Evolutionary conservation across 2,113 vertebrate genomes (phyloP).

Genomic region (Leuciscus idus): DNA sequence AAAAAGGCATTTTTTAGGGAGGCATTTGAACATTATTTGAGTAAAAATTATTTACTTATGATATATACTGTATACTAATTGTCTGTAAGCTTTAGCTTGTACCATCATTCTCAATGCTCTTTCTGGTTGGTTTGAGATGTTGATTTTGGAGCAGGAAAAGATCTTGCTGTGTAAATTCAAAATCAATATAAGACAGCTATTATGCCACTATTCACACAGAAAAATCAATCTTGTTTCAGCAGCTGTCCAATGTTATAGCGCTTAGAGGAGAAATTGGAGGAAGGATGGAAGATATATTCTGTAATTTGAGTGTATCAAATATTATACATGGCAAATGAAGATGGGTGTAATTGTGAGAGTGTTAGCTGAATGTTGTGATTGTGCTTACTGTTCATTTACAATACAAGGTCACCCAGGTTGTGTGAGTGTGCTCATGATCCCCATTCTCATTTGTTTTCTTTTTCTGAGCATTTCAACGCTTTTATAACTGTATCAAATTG

Average conservation of each 20-base stretch:
- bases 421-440: not conserved
- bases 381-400: slow-evolving; percentile 9
- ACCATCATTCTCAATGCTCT: not conserved
- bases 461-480: not conserved
- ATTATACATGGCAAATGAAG: slow-evolving; percentile 45
- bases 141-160: slow-evolving; percentile 22
- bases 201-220: slow-evolving; percentile 12
- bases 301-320: slow-evolving; percentile 1
- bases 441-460: not conserved
- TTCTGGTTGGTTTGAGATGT: not conserved
- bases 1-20: too few species aligned
- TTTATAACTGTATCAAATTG: slow-evolving; percentile 22
- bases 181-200: slow-evolving; percentile 39
- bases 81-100: not conserved
- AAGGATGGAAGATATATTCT: not conserved
- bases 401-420: not conserved
- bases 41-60: not conserved
- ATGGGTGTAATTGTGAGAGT: slow-evolving; percentile 5
- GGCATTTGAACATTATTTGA: not conserved
- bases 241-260: slow-evolving; percentile 22
- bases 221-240: slow-evolving; percentile 36
- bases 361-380: slow-evolving; percentile 8
- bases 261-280: not conserved
- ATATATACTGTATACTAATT: not conserved
- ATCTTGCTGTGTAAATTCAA: slow-evolving; percentile 32